Percentiles rank a stretch among this genome's conserved stretches.
These are phyloP conservation scores for Monochamus saltuarius DNA, from an alignment of 1,140 invertebrate genomes.

Conservation along the genomic window DNA sequence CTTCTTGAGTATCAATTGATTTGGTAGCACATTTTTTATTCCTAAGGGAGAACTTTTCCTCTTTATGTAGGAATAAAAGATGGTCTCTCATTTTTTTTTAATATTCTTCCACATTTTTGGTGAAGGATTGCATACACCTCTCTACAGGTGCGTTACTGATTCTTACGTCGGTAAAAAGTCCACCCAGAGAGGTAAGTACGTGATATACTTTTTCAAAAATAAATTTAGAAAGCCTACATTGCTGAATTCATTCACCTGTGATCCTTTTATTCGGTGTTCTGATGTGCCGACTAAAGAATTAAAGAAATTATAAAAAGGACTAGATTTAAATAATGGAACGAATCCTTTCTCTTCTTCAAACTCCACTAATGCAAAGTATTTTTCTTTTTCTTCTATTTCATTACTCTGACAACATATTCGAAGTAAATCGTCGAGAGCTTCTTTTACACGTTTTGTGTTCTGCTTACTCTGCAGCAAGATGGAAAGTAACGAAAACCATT, in stretches of 20 bases:
- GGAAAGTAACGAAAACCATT: too few relatives aligned
- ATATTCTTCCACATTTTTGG: constrained; percentile 9
- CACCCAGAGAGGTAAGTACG: constrained; percentile 14
- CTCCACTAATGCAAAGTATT: too few relatives aligned
- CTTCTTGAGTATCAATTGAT: not conserved
- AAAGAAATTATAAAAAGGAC: constrained; percentile 10
- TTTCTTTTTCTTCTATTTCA: too few relatives aligned
- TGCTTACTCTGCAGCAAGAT: too few relatives aligned
- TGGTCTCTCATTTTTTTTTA: not conserved
- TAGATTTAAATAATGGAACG: constrained; percentile 1
- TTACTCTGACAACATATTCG: too few relatives aligned
- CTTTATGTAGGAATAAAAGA: constrained; percentile 10
- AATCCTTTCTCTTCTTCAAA: too few relatives aligned
- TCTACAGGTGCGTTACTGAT: constrained; percentile 16
- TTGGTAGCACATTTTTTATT: not conserved
- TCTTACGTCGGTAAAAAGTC: constrained; percentile 1
- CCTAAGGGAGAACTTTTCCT: constrained; percentile 1
- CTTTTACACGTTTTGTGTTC: too few relatives aligned
- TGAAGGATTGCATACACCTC: not conserved
- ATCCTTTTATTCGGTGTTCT: not conserved
- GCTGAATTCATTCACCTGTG: not conserved
- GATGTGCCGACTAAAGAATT: not conserved
- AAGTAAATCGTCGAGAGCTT: too few relatives aligned
- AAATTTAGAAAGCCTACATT: not conserved
- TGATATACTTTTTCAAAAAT: constrained; percentile 7